Evolutionary conservation across 2,113 vertebrate genomes (phyloP).

Genomic region (Perognathus longimembris): DNA sequence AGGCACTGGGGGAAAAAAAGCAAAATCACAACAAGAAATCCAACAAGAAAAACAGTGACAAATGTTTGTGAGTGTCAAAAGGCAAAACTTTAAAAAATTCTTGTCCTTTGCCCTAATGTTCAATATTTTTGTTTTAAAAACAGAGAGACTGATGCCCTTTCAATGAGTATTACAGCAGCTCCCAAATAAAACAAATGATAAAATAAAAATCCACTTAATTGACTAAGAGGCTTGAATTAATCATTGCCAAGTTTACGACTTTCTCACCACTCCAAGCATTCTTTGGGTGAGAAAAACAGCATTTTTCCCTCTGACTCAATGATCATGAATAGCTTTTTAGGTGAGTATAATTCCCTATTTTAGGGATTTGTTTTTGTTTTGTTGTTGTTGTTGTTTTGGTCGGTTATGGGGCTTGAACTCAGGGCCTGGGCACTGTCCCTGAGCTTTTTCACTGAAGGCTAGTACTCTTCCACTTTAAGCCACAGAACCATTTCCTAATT

Average conservation of each 20-base stretch:
- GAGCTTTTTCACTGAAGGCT: too few species aligned
- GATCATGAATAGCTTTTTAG: conserved; percentile 23
- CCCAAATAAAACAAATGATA: conserved; percentile 78
- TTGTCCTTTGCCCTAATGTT: conserved; percentile 78
- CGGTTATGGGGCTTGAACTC: too few species aligned
- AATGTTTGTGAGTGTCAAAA: conserved; percentile 75
- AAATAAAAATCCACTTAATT: conserved; percentile 75
- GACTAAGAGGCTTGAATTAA: conserved; percentile 59
- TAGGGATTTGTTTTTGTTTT: too few species aligned
- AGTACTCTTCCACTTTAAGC: too few species aligned
- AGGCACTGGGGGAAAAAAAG: neutral
- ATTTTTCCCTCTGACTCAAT: neutral
- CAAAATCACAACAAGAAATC: conserved; percentile 37
- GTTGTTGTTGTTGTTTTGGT: too few species aligned
- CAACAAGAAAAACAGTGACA: conserved; percentile 61
- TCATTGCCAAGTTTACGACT: conserved; percentile 72
- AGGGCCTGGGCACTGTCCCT: too few species aligned
- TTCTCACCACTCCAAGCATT: conserved; percentile 76
- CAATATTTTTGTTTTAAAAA: conserved; percentile 77
- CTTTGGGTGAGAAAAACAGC: conserved; percentile 53
- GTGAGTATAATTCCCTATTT: conserved; percentile 8
- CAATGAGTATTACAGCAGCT: conserved; percentile 59
- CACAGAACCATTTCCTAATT: too few species aligned
- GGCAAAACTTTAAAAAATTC: conserved; percentile 66
- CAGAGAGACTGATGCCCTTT: conserved; percentile 65